A percentile compares a stretch with the other conserved stretches of the same genome.
Conservation (phyloP, 2,888 invertebrate species). For the Protodeltote pygarga region DNA sequence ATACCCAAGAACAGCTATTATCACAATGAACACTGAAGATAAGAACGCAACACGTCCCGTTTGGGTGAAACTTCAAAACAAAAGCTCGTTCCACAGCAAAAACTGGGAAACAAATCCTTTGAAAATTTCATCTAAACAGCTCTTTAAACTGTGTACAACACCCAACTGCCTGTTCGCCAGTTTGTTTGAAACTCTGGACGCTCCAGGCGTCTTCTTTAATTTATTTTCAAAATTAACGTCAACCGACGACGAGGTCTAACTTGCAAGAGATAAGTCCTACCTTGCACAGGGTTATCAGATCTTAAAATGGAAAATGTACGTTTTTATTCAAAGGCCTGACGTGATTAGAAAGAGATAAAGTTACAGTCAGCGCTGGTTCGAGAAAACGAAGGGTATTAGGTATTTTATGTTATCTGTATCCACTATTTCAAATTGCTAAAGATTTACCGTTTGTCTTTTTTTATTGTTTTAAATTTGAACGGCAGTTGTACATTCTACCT, state of each 20-base stretch:
- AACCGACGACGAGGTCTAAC: conserved; percentile 50
- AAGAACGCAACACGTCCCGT: conserved; percentile 65
- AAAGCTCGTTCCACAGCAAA: conserved; percentile 61
- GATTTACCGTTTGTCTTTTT: too few species aligned
- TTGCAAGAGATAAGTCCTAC: conserved; percentile 52
- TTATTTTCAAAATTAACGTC: conserved; percentile 77
- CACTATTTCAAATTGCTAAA: too few species aligned
- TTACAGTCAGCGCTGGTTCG: too few species aligned
- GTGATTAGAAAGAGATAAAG: too few species aligned
- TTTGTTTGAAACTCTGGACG: conserved; percentile 66
- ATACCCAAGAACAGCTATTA: conserved; percentile 35
- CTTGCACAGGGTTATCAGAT: conserved; percentile 20
- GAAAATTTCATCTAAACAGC: conserved; percentile 76
- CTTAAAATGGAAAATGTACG: not conserved
- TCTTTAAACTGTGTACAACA: conserved; percentile 67
- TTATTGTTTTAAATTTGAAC: too few species aligned
- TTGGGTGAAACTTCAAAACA: conserved; percentile 70
- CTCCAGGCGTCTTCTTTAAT: conserved; percentile 74
- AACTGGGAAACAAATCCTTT: conserved; percentile 71
- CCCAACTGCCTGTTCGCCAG: conserved; percentile 64
- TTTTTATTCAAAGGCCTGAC: too few species aligned
- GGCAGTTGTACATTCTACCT: too few species aligned
- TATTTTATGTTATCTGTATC: too few species aligned
- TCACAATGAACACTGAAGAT: conserved; percentile 59
- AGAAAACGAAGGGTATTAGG: too few species aligned